These are phyloP conservation scores for Latrodectus elegans DNA, from an alignment of 2,888 invertebrate species.

Conservation along the genomic window DNA sequence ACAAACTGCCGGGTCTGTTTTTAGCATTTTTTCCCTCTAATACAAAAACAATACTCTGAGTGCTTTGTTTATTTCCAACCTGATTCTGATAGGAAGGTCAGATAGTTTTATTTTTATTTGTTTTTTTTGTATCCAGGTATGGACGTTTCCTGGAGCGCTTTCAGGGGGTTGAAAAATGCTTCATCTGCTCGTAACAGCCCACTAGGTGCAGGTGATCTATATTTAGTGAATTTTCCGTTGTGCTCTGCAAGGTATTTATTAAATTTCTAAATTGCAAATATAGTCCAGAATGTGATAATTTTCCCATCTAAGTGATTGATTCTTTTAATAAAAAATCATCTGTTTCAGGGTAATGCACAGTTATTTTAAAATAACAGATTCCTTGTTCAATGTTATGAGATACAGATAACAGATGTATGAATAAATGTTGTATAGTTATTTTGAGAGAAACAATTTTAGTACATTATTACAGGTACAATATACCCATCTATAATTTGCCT, in stretches of 20 bases:
- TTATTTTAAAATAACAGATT: no score
- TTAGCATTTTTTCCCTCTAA: not conserved
- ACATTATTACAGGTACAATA: no score
- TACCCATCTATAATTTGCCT: no score
- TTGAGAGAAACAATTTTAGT: no score
- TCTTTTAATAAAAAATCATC: no score
- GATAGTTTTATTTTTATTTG: not conserved
- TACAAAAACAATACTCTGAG: slow-evolving; percentile 23
- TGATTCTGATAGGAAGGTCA: not conserved
- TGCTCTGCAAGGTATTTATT: not conserved
- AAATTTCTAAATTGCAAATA: not conserved
- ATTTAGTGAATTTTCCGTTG: not conserved
- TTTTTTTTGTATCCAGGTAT: not conserved
- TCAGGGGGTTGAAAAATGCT: not conserved
- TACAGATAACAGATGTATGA: no score
- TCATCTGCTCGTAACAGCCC: not conserved
- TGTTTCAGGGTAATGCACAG: no score
- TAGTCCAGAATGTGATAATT: no score
- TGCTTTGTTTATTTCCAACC: not conserved
- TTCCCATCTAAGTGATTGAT: no score
- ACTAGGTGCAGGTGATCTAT: not conserved
- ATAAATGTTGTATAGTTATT: no score
- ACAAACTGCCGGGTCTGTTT: slow-evolving; percentile 8
- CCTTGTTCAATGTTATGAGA: no score
- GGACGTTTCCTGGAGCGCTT: not conserved